Base-by-base conservation (phyloP, 2,113 vertebrate species). In the Butorides virescens region DNA sequence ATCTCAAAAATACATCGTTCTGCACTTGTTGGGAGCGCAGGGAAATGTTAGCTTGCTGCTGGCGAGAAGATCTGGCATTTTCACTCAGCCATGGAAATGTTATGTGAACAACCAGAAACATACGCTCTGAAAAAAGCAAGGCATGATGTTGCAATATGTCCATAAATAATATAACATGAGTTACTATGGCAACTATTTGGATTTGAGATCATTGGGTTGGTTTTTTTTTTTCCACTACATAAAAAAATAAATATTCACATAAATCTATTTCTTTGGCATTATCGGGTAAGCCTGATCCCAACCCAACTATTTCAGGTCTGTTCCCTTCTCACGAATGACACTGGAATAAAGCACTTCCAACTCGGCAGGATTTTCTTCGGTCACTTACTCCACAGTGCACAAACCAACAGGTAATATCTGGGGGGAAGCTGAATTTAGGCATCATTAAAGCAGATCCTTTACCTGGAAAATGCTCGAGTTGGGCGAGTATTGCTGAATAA, bases 161-260 rank as follows among this genome's bases (percentile, higher is more conserved):
- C 86, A 62, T 90, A 96, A 94, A 86, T 77, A 93, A 93, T 47
- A 78, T 61, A 94, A 88, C 27, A 42, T n/a, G 49, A 93, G 93
- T 93, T 94, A 72, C 92, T 89, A 94, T 93, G 65, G 93, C 42
- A 96, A 94, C 96, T 95, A 52, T 91, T 94, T 62, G 8, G 47
- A 39, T 91, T 72, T 50, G 47, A 84, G 34, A 79, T 68, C 13
- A 70, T 18, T 36, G 23, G 13, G 52, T 7, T 7, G 9, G 19
- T 42, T 2, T 0, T 42, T 46, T 59, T 73, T 55, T 49, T 18
- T 4, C n/a, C 39, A 15, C 22, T 34, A 71, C 3, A 3, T 23
- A 36, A 66, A 87, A 65, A 50, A 76, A 78, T 23, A 62, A 15
- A 46, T 3, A 47, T 11, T 56, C 58, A 27, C 17, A 7, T 56